Base-by-base conservation (phyloP, 2,888 invertebrate species). In the Dicyrtomina minuta region DNA sequence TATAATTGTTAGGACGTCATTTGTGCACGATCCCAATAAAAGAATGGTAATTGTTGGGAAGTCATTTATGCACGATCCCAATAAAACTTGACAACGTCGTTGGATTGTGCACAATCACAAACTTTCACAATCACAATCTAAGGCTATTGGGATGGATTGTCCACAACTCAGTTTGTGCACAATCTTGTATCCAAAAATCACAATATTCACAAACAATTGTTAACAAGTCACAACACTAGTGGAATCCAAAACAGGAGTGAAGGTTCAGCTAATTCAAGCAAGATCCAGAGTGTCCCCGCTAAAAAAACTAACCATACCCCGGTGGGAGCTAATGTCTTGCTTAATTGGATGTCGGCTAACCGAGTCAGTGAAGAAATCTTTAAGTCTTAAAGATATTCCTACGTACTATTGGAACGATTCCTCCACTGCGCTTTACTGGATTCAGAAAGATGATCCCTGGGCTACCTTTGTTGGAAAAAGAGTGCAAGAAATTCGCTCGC, bases 201-300 rank as follows among this genome's bases (percentile, higher is more conserved):
- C n/a, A n/a, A n/a, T n/a, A n/a, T n/a, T n/a, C n/a, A n/a, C n/a
- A n/a, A n/a, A n/a, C n/a, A n/a, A n/a, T n/a, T n/a, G n/a, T n/a
- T n/a, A n/a, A n/a, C n/a, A n/a, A n/a, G n/a, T n/a, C n/a, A n/a
- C n/a, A n/a, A n/a, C n/a, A n/a, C n/a, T n/a, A n/a, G n/a, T n/a
- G n/a, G n/a, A 77, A 61, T 60, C 33, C n/a, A 49, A 59, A 8
- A 60, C 55, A 1, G 66, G 59, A 26, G 70, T 77, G 1, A 56
- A 55, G 15, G 72, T 79, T 4, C 75, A 75, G 49, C 67, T 80
- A 26, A n/a, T 79, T 8, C 69, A 70, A n/a, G 79, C 79, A 6
- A 79, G 79, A 68, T 27, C 78, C 24, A 75, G 80, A 74, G 76
- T 80, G 17, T 75, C 79, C 22, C 79, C 79, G 0, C 12, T 75